phyloP scores from a whole-genome alignment of 2,113 vertebrate genomes.

The Micronycteris hirsuta region DNA sequence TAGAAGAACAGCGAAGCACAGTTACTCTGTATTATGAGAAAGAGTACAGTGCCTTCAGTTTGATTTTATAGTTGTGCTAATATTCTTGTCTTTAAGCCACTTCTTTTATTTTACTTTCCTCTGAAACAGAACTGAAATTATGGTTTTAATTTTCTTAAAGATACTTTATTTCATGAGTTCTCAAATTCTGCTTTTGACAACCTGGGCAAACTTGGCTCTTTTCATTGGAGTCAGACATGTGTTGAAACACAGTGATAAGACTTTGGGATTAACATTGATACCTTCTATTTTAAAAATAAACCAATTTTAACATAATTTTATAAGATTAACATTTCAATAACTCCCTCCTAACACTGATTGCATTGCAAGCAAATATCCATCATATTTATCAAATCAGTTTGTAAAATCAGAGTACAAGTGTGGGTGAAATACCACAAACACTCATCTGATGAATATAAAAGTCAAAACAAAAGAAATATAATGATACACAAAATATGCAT shows the following conservation, averaged over 20 bases:
- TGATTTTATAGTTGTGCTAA: background rate
- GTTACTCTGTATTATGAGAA: constrained; percentile 4
- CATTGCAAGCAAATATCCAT: constrained; percentile 7
- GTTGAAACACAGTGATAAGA: background rate
- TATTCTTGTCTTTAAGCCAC: background rate
- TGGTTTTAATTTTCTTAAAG: background rate
- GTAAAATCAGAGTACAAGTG: background rate
- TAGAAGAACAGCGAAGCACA: constrained; percentile 45
- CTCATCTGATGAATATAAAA: background rate
- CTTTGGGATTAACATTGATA: constrained; percentile 1
- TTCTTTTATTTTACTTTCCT: background rate
- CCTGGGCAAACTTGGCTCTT: background rate
- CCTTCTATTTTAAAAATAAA: background rate
- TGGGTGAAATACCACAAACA: background rate
- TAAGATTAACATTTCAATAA: constrained; percentile 27
- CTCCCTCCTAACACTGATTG: background rate
- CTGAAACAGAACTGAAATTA: background rate
- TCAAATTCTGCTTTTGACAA: background rate
- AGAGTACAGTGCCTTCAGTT: background rate
- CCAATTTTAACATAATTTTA: background rate
- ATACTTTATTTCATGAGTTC: background rate
- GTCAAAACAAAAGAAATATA: background rate
- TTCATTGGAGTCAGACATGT: background rate
- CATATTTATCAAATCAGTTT: background rate
- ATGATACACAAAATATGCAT: background rate